Base-by-base conservation (phyloP, 1,140 invertebrate genomes). In the Trichonephila clavata region DNA sequence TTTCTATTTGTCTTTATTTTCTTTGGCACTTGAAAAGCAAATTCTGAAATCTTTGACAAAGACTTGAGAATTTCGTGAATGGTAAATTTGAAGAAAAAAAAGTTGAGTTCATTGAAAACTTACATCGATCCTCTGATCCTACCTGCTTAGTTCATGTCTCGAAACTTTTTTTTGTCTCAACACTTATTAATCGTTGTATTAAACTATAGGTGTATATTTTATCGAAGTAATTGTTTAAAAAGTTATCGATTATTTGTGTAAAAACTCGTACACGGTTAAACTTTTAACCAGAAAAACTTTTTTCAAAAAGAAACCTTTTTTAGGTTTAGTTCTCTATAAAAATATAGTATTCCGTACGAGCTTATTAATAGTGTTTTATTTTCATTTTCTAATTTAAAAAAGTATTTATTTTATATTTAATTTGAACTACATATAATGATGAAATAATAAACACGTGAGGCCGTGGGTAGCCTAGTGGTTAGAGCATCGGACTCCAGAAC, bases 1-100 rank as follows among this genome's bases (percentile, higher is more conserved):
- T 77, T 77, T 77, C 71, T 77, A 77, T 77, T 77, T 32, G 32
- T 77, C 71, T 77, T 77, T 32, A 77, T 77, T 77, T 77, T 39
- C 71, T 77, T 77, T 77, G 71, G 18, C 71, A 77, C 14, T 77
- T 77, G 32, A 77, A 77, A n/a, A 27, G 71, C 32, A 77, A 77
- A 77, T 77, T 77, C 71, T 32, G 71, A 77, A 77, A 32, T 39
- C 27, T 39, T 39, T 6, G 71, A 32, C 18, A 18, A 77, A 77
- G 32, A 18, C 27, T 77, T 32, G 18, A 39, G 27, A 77, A 32
- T 32, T 18, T 77, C 32, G 18, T 77, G 71, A 77, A 77, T 77
- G 71, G 27, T 2, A 77, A 18, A 2, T 32, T 32, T 39, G 16
- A 14, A 27, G 0, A 32, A 71, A 77, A 77, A 77, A 77, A 68